phyloP scores from a whole-genome alignment of 2,797 vertebrate genomes.

The Pangasius krempfi region DNA sequence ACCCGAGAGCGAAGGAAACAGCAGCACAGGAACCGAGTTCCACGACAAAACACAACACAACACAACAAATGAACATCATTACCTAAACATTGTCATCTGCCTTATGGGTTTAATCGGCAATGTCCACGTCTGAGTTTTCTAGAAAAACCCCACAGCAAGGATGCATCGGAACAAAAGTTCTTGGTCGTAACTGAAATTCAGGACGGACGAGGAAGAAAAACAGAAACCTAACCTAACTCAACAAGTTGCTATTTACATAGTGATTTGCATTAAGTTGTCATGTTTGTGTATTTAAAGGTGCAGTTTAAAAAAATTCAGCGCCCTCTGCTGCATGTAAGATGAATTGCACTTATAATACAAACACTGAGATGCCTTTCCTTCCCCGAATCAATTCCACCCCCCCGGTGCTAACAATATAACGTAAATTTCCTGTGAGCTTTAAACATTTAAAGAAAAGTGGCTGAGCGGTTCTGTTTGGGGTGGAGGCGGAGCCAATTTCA shows the following conservation, averaged over 20 bases:
- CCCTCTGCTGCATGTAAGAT: neutral
- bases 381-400: neutral
- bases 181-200: neutral
- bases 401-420: neutral
- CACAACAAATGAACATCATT: neutral
- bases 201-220: neutral
- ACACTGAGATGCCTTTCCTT: neutral
- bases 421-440: no score
- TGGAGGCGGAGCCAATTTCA: neutral
- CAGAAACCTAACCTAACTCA: neutral
- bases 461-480: neutral
- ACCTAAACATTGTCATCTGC: neutral
- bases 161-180: neutral
- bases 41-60: neutral
- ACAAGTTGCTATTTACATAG: neutral
- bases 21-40: slow-evolving; percentile 26
- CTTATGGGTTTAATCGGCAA: neutral
- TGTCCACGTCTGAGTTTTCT: neutral
- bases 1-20: slow-evolving; percentile 4
- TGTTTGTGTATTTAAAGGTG: neutral
- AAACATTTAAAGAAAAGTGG: neutral
- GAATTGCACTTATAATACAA: neutral
- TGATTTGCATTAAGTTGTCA: no score
- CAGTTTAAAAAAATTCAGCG: neutral
- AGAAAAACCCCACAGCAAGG: neutral